These are phyloP conservation scores for Astreopora myriophthalma DNA, from an alignment of 64 coral and sea anemone genomes.

Conservation along the genomic window DNA sequence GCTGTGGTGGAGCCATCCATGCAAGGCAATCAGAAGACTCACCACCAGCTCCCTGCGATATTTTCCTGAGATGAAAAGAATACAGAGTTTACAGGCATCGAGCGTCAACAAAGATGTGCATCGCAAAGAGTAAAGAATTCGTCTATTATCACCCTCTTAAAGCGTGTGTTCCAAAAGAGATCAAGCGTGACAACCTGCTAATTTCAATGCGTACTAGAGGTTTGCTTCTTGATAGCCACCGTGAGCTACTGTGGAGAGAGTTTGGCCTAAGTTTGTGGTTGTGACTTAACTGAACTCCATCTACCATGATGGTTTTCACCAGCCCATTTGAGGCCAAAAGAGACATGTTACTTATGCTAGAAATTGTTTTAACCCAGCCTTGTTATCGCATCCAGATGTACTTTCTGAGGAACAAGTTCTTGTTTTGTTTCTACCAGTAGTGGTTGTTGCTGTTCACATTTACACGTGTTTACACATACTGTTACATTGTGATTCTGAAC, in stretches of 20 bases:
- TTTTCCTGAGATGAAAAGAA: not conserved
- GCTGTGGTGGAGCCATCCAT: not conserved
- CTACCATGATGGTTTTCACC: too few species aligned
- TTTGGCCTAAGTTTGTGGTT: not conserved
- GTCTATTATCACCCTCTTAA: not conserved
- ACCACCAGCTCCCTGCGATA: not conserved
- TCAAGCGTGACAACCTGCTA: not conserved
- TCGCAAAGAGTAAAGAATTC: not conserved
- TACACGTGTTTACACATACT: too few species aligned
- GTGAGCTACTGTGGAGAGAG: not conserved
- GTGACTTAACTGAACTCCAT: too few species aligned
- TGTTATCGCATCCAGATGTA: too few species aligned
- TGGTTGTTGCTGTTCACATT: too few species aligned
- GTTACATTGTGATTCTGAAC: too few species aligned
- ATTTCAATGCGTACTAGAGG: not conserved
- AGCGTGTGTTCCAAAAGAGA: not conserved
- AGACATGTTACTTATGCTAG: too few species aligned
- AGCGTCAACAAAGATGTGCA: not conserved
- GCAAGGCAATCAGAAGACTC: not conserved
- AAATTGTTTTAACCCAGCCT: too few species aligned
- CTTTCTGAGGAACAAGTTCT: too few species aligned
- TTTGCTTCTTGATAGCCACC: not conserved
- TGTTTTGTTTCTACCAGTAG: too few species aligned
- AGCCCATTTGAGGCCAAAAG: too few species aligned
- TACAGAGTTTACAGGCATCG: slow-evolving; percentile 2